Percentiles rank a stretch among this genome's conserved stretches.
phyloP scores from a whole-genome alignment of 2,888 invertebrate species.

The Acrobasis repandana region DNA sequence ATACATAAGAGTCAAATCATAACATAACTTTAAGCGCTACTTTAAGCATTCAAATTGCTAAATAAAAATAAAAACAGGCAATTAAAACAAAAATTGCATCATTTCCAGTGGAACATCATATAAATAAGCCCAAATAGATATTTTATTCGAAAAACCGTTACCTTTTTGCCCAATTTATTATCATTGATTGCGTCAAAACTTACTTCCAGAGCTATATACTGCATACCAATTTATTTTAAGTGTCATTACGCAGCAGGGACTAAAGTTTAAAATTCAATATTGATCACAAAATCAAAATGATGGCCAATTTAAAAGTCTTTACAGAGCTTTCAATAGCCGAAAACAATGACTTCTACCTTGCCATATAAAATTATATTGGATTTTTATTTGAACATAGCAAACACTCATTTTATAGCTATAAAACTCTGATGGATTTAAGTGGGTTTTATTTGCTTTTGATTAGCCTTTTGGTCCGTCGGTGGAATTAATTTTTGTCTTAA shows the following conservation, averaged over 20 bases:
- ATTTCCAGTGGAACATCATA: slow-evolving; percentile 25
- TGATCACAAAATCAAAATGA: slow-evolving; percentile 49
- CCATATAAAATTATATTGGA: slow-evolving; percentile 40
- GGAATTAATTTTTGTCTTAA: slow-evolving; percentile 13
- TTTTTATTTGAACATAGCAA: slow-evolving; percentile 45
- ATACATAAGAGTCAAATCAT: no score
- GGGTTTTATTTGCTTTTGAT: slow-evolving; percentile 24
- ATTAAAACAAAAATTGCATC: slow-evolving; percentile 15
- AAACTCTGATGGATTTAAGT: slow-evolving; percentile 30
- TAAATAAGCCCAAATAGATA: slow-evolving; percentile 51
- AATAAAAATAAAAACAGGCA: not conserved
- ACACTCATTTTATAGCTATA: slow-evolving; percentile 37
- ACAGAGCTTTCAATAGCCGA: slow-evolving; percentile 48
- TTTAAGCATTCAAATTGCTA: no score
- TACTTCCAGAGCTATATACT: slow-evolving; percentile 49
- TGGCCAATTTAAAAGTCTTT: slow-evolving; percentile 57
- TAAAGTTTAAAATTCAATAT: slow-evolving; percentile 56
- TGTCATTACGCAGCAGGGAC: slow-evolving; percentile 62
- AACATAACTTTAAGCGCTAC: no score
- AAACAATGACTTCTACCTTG: slow-evolving; percentile 53
- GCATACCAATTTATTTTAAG: slow-evolving; percentile 44
- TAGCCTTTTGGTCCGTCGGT: slow-evolving; percentile 2
- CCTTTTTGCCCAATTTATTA: slow-evolving; percentile 53
- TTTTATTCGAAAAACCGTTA: slow-evolving; percentile 49
- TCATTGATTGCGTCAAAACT: slow-evolving; percentile 63